Base-by-base conservation (phyloP, 2,888 invertebrate genomes). In the Parnassius glacialis region DNA sequence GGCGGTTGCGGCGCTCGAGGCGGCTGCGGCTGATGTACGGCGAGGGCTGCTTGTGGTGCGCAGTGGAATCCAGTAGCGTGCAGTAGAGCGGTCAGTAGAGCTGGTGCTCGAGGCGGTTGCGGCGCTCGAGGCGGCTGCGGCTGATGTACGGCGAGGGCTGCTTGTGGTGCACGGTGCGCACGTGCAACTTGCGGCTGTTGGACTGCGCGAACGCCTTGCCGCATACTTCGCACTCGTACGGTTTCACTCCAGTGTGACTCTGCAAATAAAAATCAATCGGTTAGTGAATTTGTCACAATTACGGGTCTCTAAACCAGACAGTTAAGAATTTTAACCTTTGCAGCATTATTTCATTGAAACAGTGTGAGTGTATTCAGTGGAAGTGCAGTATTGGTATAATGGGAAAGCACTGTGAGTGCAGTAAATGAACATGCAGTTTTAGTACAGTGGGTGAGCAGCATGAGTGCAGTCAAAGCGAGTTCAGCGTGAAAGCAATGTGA, bases 161-260 rank as follows among this genome's bases (percentile, higher is more conserved):
- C 51, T 76, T 76, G 9, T 80, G 70, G 66, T 83, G 83, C 3
- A 84, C 84, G 0, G 83, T 83, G 9, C 75, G 69, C 10, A 86
- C 81, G 76, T 86, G 86, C 16, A 86, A 75, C 56, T 85, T 86
- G 57, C 84, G 72, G 63, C 82, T 83, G 71, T 83, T 85, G 56
- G 86, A 83, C 70, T 86, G 84, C 9, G 79, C 80, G 77, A 87
- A 87, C 16, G 83, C 80, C 55, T 86, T 86, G 61, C 84, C 85
- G 70, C 86, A 87, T 2, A 85, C 78, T 55, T 85, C 85, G 65
- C 86, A 87, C 56, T 77, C 78, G 74, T 89, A 90, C 3, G 87
- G 86, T 62, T 87, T 88, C 52, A 80, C 83, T 47, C 84, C 84
- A 0, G 83, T 83, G 72, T 83, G 83, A 41, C 80, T 76, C 83